Conservation (phyloP, 2,797 vertebrate genomes). For the Tolypeutes matacus region DNA sequence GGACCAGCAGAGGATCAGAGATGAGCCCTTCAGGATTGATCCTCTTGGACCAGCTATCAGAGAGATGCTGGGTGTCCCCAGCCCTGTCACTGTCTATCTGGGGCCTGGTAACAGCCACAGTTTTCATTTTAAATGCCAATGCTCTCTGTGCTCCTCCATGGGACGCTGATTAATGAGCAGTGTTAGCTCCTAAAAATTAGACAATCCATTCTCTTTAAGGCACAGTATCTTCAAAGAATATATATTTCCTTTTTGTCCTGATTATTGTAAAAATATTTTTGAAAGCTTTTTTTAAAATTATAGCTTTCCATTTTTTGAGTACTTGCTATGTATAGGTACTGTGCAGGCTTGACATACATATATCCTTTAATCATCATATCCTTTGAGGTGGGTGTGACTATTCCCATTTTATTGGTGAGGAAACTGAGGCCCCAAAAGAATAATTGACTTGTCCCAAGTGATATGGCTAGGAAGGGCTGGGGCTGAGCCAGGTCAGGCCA, state of each 20-base stretch:
- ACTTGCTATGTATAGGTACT: background rate
- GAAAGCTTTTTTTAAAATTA: slow-evolving; percentile 10
- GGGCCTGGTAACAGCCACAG: background rate
- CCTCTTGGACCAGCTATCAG: background rate
- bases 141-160: background rate
- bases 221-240: slow-evolving; percentile 74
- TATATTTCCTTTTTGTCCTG: slow-evolving; percentile 45
- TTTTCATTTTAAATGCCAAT: slow-evolving; percentile 10
- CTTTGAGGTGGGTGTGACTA: background rate
- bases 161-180: background rate
- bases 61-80: slow-evolving; percentile 1
- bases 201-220: slow-evolving; percentile 76
- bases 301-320: slow-evolving; percentile 59
- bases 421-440: background rate
- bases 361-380: background rate
- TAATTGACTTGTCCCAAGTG: background rate
- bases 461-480: slow-evolving; percentile 15
- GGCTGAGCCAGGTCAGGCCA: background rate
- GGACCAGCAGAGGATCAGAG: background rate
- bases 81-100: background rate
- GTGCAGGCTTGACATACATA: background rate
- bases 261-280: slow-evolving; percentile 71
- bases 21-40: slow-evolving; percentile 6
- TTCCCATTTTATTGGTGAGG: background rate
- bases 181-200: slow-evolving; percentile 56